phyloP scores from a whole-genome alignment of 2,888 invertebrate genomes.

The Tetragnatha montana region DNA sequence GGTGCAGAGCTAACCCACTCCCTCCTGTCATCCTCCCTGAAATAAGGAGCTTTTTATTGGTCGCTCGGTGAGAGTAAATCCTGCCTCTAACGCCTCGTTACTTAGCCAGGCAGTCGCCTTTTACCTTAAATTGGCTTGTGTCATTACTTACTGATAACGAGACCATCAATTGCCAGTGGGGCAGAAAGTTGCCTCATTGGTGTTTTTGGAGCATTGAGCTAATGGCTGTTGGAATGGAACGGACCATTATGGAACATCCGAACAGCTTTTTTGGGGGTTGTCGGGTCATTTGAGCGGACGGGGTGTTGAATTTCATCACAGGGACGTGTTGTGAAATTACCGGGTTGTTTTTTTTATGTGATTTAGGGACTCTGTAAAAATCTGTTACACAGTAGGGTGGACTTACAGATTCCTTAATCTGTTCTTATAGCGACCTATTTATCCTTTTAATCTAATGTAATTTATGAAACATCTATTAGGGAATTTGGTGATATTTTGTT shows the following conservation, averaged over 20 bases:
- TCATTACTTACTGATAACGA: conserved; percentile 34
- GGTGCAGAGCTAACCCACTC: not conserved
- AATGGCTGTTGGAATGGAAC: not conserved
- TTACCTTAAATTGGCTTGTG: conserved; percentile 21
- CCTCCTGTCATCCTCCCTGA: not conserved
- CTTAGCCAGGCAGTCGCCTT: not conserved
- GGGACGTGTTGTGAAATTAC: not conserved
- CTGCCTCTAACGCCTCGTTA: conserved; percentile 29
- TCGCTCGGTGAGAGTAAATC: not conserved
- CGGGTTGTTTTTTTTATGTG: not conserved
- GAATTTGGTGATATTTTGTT: too few relatives aligned
- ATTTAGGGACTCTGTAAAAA: not conserved
- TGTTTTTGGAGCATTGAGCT: not conserved
- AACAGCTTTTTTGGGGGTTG: not conserved
- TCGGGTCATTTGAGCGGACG: not conserved
- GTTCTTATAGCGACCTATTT: not conserved
- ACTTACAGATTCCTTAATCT: not conserved
- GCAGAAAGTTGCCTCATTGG: not conserved
- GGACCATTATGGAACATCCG: not conserved
- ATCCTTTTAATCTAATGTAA: not conserved
- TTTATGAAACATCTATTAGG: not conserved
- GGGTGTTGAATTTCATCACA: not conserved
- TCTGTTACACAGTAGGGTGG: not conserved
- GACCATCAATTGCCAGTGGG: conserved; percentile 18
- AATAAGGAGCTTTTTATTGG: conserved; percentile 4